phyloP scores from a whole-genome alignment of 1,140 invertebrate species.

The Psilanteris sp. region DNA sequence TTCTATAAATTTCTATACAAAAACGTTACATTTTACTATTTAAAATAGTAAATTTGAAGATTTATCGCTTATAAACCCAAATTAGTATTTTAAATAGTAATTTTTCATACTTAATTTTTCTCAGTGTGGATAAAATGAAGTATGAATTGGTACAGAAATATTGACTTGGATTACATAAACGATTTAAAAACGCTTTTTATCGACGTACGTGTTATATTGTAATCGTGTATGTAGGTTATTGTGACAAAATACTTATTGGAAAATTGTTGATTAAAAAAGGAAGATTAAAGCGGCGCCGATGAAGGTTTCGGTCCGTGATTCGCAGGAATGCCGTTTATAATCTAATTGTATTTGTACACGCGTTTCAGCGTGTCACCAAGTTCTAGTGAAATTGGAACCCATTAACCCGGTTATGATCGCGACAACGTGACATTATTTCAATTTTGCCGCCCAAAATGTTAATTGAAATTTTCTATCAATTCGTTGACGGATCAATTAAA shows the following conservation, averaged over 20 bases:
- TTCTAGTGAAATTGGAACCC: constrained; percentile 23
- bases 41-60: too few relatives aligned
- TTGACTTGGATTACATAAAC: too few relatives aligned
- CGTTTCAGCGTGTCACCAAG: constrained; percentile 27
- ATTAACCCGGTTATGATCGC: constrained; percentile 47
- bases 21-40: too few relatives aligned
- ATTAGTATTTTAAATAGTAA: too few relatives aligned
- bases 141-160: too few relatives aligned
- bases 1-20: too few relatives aligned
- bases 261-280: constrained; percentile 23
- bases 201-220: too few relatives aligned
- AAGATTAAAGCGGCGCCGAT: constrained; percentile 14
- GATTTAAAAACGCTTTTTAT: too few relatives aligned
- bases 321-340: constrained; percentile 45
- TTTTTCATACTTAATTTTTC: too few relatives aligned
- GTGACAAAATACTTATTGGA: constrained; percentile 4
- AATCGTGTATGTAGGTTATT: constrained; percentile 38
- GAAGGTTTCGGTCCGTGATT: constrained; percentile 27
- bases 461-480: constrained; percentile 11
- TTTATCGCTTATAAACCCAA: too few relatives aligned
- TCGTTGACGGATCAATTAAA: too few relatives aligned
- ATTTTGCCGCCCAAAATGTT: constrained; percentile 25
- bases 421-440: constrained; percentile 27
- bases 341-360: constrained; percentile 54
- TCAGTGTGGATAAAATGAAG: too few relatives aligned